Evolutionary conservation across 37 sponge, comb jelly and placozoan genomes (phyloP).

Genomic region (Ephydatia muelleri): DNA sequence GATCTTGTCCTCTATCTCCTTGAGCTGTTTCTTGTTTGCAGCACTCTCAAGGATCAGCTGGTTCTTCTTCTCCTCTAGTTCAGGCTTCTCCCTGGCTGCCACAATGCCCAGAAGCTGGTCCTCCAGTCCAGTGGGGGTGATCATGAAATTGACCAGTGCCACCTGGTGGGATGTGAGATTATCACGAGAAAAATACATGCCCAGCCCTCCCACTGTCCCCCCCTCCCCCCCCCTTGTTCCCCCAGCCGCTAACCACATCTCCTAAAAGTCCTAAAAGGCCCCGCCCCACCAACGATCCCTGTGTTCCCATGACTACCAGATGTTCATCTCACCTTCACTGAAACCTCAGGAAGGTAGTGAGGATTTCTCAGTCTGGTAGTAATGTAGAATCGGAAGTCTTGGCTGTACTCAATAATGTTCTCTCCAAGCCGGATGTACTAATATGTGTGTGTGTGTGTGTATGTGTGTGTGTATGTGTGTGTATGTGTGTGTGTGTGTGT

Average conservation of each 20-base stretch:
- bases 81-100: slow-evolving; percentile 98
- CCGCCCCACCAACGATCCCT: too few species aligned
- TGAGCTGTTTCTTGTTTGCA: slow-evolving; percentile 97
- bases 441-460: background rate
- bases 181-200: too few species aligned
- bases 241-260: too few species aligned
- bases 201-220: too few species aligned
- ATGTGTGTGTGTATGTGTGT: slow-evolving; percentile 24
- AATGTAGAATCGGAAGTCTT: slow-evolving; percentile 95
- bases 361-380: slow-evolving; percentile 98
- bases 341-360: slow-evolving; percentile 98
- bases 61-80: slow-evolving; percentile 96
- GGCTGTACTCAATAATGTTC: slow-evolving; percentile 91
- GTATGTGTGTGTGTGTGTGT: slow-evolving; percentile 28
- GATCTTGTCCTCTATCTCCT: slow-evolving; percentile 99
- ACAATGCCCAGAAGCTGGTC: slow-evolving; percentile 98
- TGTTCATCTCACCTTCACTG: slow-evolving; percentile 73
- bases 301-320: background rate
- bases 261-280: too few species aligned
- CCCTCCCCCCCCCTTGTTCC: too few species aligned
- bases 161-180: too few species aligned
- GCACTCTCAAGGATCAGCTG: slow-evolving; percentile 94
- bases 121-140: slow-evolving; percentile 97
- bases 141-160: slow-evolving; percentile 99
- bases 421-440: slow-evolving; percentile 96